These are phyloP conservation scores for Anser brachyrhynchus DNA, from an alignment of 2,113 vertebrate species.

Conservation along the genomic window DNA sequence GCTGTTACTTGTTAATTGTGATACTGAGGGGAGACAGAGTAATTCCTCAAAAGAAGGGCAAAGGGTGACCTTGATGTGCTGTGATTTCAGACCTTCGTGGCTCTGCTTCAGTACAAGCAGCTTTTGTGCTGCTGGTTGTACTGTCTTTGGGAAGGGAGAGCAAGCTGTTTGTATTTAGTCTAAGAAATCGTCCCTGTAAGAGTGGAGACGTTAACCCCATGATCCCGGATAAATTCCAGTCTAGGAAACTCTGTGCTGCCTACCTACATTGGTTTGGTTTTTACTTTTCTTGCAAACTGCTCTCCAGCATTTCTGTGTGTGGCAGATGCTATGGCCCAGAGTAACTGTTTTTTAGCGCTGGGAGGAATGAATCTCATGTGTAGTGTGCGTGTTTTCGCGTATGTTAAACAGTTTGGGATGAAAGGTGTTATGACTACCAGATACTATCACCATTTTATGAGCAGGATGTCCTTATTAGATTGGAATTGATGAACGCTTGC, in stretches of 20 bases:
- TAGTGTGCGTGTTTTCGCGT: background rate
- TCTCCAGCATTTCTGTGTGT: background rate
- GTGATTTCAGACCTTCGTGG: rapidly evolving
- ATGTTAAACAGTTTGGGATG: background rate
- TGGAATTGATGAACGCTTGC: background rate
- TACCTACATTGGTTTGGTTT: background rate
- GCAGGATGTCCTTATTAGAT: conserved; percentile 7
- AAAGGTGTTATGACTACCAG: background rate
- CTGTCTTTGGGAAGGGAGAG: background rate
- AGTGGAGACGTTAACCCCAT: background rate
- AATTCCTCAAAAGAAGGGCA: background rate
- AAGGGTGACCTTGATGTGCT: background rate
- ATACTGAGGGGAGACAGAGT: background rate
- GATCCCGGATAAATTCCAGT: background rate
- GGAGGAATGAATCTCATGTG: background rate
- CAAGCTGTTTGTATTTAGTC: background rate
- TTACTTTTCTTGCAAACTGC: background rate
- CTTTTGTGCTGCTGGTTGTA: rapidly evolving
- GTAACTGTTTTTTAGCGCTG: background rate
- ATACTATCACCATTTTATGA: background rate
- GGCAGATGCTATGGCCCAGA: background rate
- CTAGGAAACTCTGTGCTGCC: rapidly evolving
- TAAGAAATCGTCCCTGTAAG: background rate
- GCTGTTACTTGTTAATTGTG: background rate
- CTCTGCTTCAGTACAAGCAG: background rate